Percentiles rank a stretch among this genome's conserved stretches.
These are phyloP conservation scores for Zaprionus kolodkinae DNA, from an alignment of 1,140 invertebrate species.

Conservation along the genomic window DNA sequence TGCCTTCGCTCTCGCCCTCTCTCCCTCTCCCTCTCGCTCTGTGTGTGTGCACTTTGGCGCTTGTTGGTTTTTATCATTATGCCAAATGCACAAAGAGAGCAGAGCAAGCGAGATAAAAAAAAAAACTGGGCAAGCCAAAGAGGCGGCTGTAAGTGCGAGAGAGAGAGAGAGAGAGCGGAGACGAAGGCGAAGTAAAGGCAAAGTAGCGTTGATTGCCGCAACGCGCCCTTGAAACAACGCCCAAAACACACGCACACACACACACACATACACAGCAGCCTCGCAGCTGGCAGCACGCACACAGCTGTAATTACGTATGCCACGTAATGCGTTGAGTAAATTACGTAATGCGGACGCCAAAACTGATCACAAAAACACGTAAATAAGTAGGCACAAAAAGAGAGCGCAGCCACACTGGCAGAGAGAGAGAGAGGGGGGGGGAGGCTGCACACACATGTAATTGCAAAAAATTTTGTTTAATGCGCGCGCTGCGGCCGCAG, in stretches of 20 bases:
- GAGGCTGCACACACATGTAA: constrained; percentile 21
- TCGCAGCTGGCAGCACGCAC: constrained; percentile 25
- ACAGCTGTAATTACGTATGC: constrained; percentile 47
- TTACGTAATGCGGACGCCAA: constrained; percentile 48
- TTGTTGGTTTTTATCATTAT: constrained; percentile 56
- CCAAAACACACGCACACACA: constrained; percentile 30
- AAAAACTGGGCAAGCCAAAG: constrained; percentile 12
- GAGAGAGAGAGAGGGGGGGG: background rate
- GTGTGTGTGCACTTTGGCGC: constrained; percentile 45
- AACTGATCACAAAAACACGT: constrained; percentile 50
- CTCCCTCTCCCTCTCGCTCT: too few species aligned
- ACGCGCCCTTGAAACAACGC: constrained; percentile 44
- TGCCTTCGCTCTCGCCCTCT: constrained; percentile 12
- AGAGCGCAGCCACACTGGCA: background rate
- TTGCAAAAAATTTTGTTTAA: constrained; percentile 34
- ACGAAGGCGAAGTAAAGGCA: constrained; percentile 11
- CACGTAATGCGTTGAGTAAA: constrained; percentile 50
- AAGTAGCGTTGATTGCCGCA: constrained; percentile 44
- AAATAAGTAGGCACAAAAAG: constrained; percentile 28
- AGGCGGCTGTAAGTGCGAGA: background rate
- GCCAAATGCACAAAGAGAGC: constrained; percentile 47
- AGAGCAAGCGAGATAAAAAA: constrained; percentile 5
- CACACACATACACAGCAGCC: background rate
- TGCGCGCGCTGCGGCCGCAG: constrained; percentile 16
- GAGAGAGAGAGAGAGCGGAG: background rate